A percentile compares a stretch with the other conserved stretches of the same genome.
Evolutionary conservation across 2,113 vertebrate species (phyloP).

Genomic region (Crotophaga sulcirostris): DNA sequence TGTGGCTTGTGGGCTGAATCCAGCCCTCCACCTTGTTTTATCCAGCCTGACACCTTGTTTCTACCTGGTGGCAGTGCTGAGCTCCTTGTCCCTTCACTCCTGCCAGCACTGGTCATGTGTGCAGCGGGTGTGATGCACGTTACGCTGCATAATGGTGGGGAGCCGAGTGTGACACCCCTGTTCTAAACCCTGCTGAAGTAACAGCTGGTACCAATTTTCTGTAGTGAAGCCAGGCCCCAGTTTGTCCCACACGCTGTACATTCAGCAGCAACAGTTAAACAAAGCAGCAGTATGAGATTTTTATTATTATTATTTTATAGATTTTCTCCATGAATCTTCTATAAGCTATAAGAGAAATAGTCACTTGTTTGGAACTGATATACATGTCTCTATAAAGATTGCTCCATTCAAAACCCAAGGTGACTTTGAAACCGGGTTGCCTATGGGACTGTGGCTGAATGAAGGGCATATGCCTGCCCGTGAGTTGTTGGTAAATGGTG

Average conservation of each 20-base stretch:
- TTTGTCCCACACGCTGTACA: background rate
- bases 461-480: fast-evolving
- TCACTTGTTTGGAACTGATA: background rate
- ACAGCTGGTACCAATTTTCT: background rate
- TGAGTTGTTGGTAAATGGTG: background rate
- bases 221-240: background rate
- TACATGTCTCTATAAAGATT: fast-evolving
- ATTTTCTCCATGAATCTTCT: background rate
- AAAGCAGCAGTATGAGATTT: background rate
- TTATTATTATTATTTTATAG: background rate
- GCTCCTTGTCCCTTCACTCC: too few species aligned
- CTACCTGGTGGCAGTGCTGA: too few species aligned
- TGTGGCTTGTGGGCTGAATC: too few species aligned
- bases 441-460: background rate
- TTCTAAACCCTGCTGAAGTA: background rate
- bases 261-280: background rate
- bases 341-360: background rate
- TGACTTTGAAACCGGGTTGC: fast-evolving
- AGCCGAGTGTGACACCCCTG: too few species aligned
- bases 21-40: too few species aligned
- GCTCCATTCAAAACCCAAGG: background rate
- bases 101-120: too few species aligned
- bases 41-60: too few species aligned
- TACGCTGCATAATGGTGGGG: too few species aligned
- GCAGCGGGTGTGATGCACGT: too few species aligned